A percentile compares a stretch with the other conserved stretches of the same genome.
Evolutionary conservation across 2,888 invertebrate genomes (phyloP).

Genomic region (Drosophila percnosoma): DNA sequence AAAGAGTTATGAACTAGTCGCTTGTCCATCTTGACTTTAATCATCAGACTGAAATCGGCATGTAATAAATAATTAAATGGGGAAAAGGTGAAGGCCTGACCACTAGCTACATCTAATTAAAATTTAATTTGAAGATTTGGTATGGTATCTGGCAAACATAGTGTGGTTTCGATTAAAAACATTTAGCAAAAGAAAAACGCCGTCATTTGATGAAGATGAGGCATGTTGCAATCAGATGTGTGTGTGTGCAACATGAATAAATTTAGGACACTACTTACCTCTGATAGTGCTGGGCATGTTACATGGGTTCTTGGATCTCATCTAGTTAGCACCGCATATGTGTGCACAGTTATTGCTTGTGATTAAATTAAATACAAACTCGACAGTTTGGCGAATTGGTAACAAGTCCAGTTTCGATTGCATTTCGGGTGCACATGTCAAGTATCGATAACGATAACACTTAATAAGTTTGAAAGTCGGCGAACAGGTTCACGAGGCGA

Average conservation of each 20-base stretch:
- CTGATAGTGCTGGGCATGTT: conserved; percentile 84
- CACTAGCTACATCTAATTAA: conserved; percentile 31
- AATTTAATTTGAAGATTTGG: conserved; percentile 35
- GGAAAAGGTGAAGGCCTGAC: conserved; percentile 35
- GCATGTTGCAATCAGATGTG: not conserved
- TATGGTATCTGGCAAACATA: conserved; percentile 42
- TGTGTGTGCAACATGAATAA: not conserved
- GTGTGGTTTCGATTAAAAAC: conserved; percentile 9
- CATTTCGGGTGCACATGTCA: conserved; percentile 40
- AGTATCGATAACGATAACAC: conserved; percentile 35
- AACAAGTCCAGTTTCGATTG: conserved; percentile 10
- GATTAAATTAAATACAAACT: not conserved
- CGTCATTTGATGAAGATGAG: not conserved
- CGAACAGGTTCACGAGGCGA: conserved; percentile 18
- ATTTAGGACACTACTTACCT: conserved; percentile 80
- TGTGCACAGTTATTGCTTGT: not conserved
- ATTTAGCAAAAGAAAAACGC: conserved; percentile 17
- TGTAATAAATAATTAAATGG: conserved; percentile 21
- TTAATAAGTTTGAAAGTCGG: conserved; percentile 43
- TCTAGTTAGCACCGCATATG: conserved; percentile 43
- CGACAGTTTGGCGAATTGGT: not conserved
- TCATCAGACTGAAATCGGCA: not conserved
- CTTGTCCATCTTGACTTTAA: not conserved
- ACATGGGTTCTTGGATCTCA: conserved; percentile 61
- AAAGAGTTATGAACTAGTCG: not conserved